Conservation (phyloP, 2,113 vertebrate genomes). For the Naja naja region DNA sequence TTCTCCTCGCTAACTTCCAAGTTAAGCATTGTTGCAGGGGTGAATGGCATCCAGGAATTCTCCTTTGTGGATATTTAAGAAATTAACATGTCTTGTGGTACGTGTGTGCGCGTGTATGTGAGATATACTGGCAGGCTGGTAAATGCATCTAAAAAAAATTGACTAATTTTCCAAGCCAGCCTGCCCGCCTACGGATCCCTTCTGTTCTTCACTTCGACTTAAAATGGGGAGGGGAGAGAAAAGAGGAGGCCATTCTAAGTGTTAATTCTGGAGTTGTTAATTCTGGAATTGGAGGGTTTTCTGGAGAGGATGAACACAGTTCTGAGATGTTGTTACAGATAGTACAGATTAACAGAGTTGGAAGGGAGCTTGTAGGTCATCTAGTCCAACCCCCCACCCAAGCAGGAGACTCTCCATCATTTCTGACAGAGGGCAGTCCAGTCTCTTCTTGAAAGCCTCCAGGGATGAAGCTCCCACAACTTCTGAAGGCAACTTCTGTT, state of each 20-base stretch:
- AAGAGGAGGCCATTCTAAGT: background rate
- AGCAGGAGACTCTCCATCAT: too few relatives aligned
- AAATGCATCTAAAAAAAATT: background rate
- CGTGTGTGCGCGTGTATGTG: background rate
- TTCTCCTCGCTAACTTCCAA: background rate
- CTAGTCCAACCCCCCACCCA: too few relatives aligned
- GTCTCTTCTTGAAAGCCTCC: too few relatives aligned
- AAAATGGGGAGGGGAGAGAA: background rate
- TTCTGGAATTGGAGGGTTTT: background rate
- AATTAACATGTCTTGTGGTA: background rate
- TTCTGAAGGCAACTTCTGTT: too few relatives aligned
- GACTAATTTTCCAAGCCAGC: background rate
- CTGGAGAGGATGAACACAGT: background rate
- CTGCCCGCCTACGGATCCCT: conserved; percentile 1
- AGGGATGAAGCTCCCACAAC: too few relatives aligned
- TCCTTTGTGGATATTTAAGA: conserved; percentile 17
- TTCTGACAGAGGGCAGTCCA: too few relatives aligned
- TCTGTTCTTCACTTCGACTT: background rate
- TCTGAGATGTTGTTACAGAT: background rate
- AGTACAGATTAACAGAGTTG: too few relatives aligned
- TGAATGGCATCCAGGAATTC: conserved; percentile 9
- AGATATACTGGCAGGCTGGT: background rate
- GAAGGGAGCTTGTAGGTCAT: too few relatives aligned
- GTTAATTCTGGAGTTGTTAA: background rate
- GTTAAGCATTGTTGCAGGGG: background rate